Percentiles rank a stretch among this genome's conserved stretches.
phyloP scores from a whole-genome alignment of 1,140 invertebrate genomes.

The Cydia strobilella region DNA sequence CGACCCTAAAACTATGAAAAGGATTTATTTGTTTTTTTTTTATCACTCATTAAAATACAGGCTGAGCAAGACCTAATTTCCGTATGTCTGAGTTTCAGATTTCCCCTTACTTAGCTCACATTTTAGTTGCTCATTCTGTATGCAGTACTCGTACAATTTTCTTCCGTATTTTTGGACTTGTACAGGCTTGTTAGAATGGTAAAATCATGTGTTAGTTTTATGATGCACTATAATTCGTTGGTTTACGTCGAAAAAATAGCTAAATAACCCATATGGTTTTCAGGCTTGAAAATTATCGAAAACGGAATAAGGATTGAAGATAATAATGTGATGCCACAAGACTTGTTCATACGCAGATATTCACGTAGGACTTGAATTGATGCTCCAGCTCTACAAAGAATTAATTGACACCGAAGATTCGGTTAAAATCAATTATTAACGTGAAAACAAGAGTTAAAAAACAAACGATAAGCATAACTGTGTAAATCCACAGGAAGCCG shows the following conservation, averaged over 20 bases:
- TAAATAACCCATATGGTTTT: conserved; percentile 29
- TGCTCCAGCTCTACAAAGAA: conserved; percentile 22
- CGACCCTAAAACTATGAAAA: too few species aligned
- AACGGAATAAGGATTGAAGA: conserved; percentile 21
- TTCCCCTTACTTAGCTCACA: too few species aligned
- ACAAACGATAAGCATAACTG: not conserved
- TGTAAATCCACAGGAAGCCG: not conserved
- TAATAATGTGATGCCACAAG: not conserved
- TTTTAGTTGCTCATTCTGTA: too few species aligned
- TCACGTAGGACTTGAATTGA: conserved; percentile 12
- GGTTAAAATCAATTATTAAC: not conserved
- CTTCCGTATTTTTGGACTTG: not conserved
- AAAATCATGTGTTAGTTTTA: not conserved
- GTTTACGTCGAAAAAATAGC: not conserved
- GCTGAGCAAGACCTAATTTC: too few species aligned
- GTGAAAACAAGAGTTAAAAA: not conserved
- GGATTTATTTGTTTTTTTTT: too few species aligned
- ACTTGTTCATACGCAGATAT: conserved; percentile 1
- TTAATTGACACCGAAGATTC: not conserved
- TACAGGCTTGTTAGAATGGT: not conserved
- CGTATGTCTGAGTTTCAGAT: too few species aligned
- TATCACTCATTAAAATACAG: too few species aligned
- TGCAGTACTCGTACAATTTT: too few species aligned
- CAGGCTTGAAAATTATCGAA: conserved; percentile 21
- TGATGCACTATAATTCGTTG: not conserved